phyloP scores from a whole-genome alignment of 2,888 invertebrate species.

The Andrena hattorfiana region DNA sequence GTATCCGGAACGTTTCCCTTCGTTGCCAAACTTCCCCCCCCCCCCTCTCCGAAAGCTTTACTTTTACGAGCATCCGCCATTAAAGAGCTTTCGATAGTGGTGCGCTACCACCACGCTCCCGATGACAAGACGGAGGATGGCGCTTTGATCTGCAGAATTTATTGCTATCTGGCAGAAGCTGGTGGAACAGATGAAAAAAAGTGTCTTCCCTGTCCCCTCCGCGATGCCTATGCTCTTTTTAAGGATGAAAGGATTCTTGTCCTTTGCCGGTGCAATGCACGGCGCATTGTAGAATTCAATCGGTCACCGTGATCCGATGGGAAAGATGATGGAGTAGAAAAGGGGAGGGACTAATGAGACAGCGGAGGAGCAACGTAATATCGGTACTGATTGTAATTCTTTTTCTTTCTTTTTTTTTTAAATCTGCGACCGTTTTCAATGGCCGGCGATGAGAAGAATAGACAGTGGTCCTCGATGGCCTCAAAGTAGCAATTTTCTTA shows the following conservation, averaged over 20 bases:
- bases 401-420: neutral
- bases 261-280: constrained; percentile 30
- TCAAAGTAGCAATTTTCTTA: constrained; percentile 34
- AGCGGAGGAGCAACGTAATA: neutral
- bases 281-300: constrained; percentile 45
- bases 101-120: constrained; percentile 16
- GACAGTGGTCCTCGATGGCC: neutral
- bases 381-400: constrained; percentile 3
- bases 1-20: constrained; percentile 18
- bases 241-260: constrained; percentile 67
- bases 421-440: neutral
- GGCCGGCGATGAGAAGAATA: neutral
- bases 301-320: constrained; percentile 39
- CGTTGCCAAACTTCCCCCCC: constrained; percentile 49
- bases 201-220: constrained; percentile 37
- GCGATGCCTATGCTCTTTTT: constrained; percentile 50
- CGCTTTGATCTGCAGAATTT: constrained; percentile 65
- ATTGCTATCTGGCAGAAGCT: constrained; percentile 65
- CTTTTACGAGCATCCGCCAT: constrained; percentile 47
- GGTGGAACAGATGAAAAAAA: constrained; percentile 50
- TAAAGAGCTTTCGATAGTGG: constrained; percentile 49
- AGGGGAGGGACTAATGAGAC: constrained; percentile 13
- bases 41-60: constrained; percentile 35
- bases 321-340: constrained; percentile 6
- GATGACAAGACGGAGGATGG: constrained; percentile 46